Percentiles rank a stretch among this genome's conserved stretches.
Evolutionary conservation across 1,140 invertebrate genomes (phyloP).

Genomic region (Pseudomyrmex flavicornis): DNA sequence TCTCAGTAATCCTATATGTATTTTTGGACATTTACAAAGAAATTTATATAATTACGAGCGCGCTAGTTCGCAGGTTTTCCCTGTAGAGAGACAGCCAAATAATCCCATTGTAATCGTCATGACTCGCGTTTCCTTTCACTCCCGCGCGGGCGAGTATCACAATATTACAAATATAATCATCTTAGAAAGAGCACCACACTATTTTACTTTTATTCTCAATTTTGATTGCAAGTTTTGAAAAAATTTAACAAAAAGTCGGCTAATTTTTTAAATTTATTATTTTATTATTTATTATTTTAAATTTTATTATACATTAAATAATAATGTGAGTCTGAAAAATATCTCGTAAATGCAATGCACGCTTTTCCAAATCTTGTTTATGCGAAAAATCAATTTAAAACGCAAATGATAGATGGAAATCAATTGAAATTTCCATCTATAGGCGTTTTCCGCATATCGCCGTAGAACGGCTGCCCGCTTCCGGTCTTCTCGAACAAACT

Average conservation of each 20-base stretch:
- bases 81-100: neutral
- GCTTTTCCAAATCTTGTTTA: neutral
- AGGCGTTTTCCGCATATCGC: slow-evolving; percentile 65
- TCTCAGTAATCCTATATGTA: slow-evolving; percentile 13
- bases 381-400: neutral
- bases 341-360: neutral
- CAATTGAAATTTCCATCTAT: slow-evolving; percentile 45
- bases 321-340: neutral
- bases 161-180: slow-evolving; percentile 3
- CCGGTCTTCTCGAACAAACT: slow-evolving; percentile 81
- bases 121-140: slow-evolving; percentile 17
- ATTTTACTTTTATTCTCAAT: neutral
- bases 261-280: neutral
- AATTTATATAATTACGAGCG: slow-evolving; percentile 40
- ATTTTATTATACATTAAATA: neutral
- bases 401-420: neutral
- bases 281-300: neutral
- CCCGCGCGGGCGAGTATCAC: neutral
- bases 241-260: neutral
- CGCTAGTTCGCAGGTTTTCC: slow-evolving; percentile 35
- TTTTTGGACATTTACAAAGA: neutral
- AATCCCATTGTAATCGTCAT: neutral
- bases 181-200: neutral
- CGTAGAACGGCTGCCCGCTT: slow-evolving; percentile 69
- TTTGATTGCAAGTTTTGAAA: neutral